Percentiles rank a stretch among this genome's conserved stretches.
phyloP scores from a whole-genome alignment of 64 coral and sea anemone genomes.

The Montipora foliosa region DNA sequence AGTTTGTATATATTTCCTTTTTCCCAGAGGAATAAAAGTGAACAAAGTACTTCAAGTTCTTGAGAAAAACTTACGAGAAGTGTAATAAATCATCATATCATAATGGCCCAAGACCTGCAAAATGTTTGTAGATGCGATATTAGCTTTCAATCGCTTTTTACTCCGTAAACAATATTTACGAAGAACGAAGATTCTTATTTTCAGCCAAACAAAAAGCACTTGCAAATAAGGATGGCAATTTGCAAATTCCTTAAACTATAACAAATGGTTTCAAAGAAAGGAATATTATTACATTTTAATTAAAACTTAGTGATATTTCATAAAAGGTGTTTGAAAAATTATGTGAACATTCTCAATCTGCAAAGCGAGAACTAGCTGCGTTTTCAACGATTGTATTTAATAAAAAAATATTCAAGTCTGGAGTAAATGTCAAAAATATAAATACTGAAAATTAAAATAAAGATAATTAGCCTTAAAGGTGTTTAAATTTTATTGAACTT shows the following conservation, averaged over 20 bases:
- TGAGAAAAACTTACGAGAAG: not conserved
- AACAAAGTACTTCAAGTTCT: constrained; percentile 5
- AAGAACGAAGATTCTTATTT: not conserved
- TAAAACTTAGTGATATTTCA: not conserved
- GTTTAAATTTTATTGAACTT: not conserved
- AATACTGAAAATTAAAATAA: not conserved
- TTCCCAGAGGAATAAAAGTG: not conserved
- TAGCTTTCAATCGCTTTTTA: not conserved
- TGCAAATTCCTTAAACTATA: not conserved
- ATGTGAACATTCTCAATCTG: not conserved
- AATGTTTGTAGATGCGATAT: not conserved
- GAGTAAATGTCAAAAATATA: not conserved
- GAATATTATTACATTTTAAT: not conserved
- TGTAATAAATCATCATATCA: not conserved
- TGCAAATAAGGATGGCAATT: not conserved
- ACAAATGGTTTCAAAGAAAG: not conserved
- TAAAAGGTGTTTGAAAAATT: not conserved
- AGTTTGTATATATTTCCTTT: not conserved
- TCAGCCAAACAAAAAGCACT: not conserved
- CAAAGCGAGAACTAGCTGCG: not conserved
- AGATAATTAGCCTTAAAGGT: not conserved
- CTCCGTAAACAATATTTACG: not conserved
- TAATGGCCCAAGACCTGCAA: not conserved
- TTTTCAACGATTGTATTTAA: not conserved
- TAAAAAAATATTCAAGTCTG: not conserved